Evolutionary conservation across 2,888 invertebrate genomes (phyloP).

Genomic region (Scaeva pyrastri): DNA sequence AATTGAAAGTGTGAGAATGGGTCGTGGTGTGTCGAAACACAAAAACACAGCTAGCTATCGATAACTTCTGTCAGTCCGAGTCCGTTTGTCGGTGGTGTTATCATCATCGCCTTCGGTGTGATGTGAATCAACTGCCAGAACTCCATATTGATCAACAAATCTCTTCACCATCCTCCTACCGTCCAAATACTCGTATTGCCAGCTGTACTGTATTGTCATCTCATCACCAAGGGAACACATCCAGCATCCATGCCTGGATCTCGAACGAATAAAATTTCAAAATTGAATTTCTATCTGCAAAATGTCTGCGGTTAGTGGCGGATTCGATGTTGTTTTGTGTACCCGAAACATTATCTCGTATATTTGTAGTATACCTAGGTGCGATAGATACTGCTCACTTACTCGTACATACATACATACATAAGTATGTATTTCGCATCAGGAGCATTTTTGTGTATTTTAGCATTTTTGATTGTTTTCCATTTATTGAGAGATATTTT

Average conservation of each 20-base stretch:
- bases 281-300: slow-evolving; percentile 70
- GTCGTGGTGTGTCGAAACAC: slow-evolving; percentile 23
- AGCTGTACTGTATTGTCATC: too few species aligned
- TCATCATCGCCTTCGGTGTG: slow-evolving; percentile 42
- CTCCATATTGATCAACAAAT: slow-evolving; percentile 29
- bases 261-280: slow-evolving; percentile 61
- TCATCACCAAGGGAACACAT: slow-evolving; percentile 4
- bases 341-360: not conserved
- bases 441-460: slow-evolving; percentile 9
- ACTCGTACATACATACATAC: too few species aligned
- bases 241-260: not conserved
- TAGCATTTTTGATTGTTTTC: slow-evolving; percentile 24
- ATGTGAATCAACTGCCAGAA: slow-evolving; percentile 30
- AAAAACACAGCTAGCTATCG: slow-evolving; percentile 37
- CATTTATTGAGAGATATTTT: not conserved
- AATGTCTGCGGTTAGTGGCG: slow-evolving; percentile 43
- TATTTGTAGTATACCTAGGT: not conserved
- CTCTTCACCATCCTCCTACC: not conserved
- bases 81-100: slow-evolving; percentile 50
- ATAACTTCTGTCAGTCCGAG: slow-evolving; percentile 47
- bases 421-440: not conserved
- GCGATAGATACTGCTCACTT: not conserved
- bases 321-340: slow-evolving; percentile 29
- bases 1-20: slow-evolving; percentile 25
- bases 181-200: too few species aligned